A percentile compares a stretch with the other conserved stretches of the same genome.
Conservation (phyloP, 1,140 invertebrate species). For the Dysdera silvatica region DNA sequence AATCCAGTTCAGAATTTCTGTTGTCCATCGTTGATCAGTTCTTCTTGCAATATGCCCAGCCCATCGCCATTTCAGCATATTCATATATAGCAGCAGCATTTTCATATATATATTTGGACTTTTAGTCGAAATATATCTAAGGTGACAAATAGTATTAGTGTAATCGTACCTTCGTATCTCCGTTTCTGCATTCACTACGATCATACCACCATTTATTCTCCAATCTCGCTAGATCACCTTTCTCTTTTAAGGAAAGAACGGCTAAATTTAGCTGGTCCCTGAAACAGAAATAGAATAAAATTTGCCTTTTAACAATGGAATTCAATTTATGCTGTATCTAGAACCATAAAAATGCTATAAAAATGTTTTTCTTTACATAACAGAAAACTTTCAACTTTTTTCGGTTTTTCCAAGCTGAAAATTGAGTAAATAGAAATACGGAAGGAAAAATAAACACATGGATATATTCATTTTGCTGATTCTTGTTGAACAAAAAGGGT, state of each 20-base stretch:
- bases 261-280: constrained; percentile 85
- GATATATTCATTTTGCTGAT: too few relatives aligned
- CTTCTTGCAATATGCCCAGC: too few relatives aligned
- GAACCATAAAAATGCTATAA: background rate
- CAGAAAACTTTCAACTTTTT: background rate
- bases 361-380: background rate
- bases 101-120: background rate
- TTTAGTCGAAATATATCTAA: too few relatives aligned
- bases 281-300: constrained; percentile 26
- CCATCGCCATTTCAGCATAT: too few relatives aligned
- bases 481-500: too few relatives aligned
- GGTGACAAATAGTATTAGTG: too few relatives aligned
- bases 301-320: background rate
- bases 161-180: constrained; percentile 31
- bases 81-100: too few relatives aligned
- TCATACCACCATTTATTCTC: constrained; percentile 92
- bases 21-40: too few relatives aligned
- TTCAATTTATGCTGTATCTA: background rate
- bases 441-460: too few relatives aligned
- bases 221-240: constrained; percentile 79
- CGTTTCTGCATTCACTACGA: constrained; percentile 34
- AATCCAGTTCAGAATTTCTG: too few relatives aligned
- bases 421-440: too few relatives aligned
- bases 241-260: constrained; percentile 82
- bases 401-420: too few relatives aligned